A percentile compares a stretch with the other conserved stretches of the same genome.
phyloP scores from a whole-genome alignment of 2,888 invertebrate species.

The Polydrusus pterygomalis region DNA sequence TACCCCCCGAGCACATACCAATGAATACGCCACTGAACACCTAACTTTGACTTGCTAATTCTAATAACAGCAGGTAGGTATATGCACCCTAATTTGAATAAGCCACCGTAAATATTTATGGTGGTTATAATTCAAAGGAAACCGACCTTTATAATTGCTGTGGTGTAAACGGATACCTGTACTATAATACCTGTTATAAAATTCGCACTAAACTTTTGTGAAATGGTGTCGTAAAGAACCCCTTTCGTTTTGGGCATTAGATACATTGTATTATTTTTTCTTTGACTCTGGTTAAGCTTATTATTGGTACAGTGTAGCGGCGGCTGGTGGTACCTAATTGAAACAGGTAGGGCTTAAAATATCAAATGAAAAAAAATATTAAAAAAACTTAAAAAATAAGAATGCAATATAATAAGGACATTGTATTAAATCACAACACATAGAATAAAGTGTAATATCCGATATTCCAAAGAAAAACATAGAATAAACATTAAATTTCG shows the following conservation, averaged over 20 bases:
- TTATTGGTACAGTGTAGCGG: too few species aligned
- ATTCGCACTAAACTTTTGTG: neutral
- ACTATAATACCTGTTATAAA: constrained; percentile 28
- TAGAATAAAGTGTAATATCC: too few species aligned
- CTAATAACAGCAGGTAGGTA: constrained; percentile 32
- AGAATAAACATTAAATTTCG: too few species aligned
- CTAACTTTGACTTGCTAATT: constrained; percentile 29
- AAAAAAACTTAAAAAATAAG: too few species aligned
- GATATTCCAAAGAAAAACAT: too few species aligned
- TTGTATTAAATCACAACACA: too few species aligned
- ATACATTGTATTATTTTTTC: neutral
- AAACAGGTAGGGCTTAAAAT: too few species aligned
- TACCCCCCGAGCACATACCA: too few species aligned
- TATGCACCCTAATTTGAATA: constrained; percentile 32
- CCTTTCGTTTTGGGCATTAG: neutral
- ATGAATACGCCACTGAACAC: neutral
- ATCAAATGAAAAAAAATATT: too few species aligned
- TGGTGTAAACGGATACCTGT: constrained; percentile 16
- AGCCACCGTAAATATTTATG: constrained; percentile 36
- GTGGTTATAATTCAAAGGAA: constrained; percentile 15
- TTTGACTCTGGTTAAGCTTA: too few species aligned
- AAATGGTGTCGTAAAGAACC: constrained; percentile 1
- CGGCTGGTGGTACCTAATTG: too few species aligned
- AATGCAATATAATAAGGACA: too few species aligned
- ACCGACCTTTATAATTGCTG: constrained; percentile 26